Percentiles rank a stretch among this genome's conserved stretches.
These are phyloP conservation scores for Tuta absoluta DNA, from an alignment of 2,888 invertebrate genomes.

Conservation along the genomic window DNA sequence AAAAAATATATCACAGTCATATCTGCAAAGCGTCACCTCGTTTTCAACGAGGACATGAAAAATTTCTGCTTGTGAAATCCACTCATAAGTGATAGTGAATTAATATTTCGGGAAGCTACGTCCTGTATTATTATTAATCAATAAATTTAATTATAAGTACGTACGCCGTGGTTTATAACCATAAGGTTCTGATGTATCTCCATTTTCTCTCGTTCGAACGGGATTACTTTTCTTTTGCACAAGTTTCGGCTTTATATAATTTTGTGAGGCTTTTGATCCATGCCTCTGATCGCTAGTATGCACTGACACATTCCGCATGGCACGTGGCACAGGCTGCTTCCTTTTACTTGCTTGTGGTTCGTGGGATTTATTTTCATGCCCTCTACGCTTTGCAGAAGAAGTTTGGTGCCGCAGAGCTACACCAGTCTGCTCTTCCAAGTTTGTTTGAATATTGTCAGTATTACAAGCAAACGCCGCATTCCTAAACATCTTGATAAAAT, in stretches of 20 bases:
- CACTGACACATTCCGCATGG: neutral
- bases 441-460: conserved; percentile 88
- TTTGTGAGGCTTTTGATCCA: neutral
- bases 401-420: conserved; percentile 78
- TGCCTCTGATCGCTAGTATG: too few relatives aligned
- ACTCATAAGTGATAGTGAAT: too few relatives aligned
- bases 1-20: too few relatives aligned
- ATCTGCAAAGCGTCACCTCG: too few relatives aligned
- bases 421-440: conserved; percentile 88
- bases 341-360: conserved; percentile 40
- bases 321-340: conserved; percentile 44
- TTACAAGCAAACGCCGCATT: conserved; percentile 86
- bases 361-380: conserved; percentile 39
- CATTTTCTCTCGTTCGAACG: conserved; percentile 47
- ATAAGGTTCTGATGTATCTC: conserved; percentile 40
- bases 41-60: too few relatives aligned
- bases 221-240: conserved; percentile 32
- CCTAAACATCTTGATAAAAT: conserved; percentile 83
- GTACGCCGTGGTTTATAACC: conserved; percentile 59
- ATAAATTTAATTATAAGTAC: conserved; percentile 41
- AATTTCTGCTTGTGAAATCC: too few relatives aligned
- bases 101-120: neutral
- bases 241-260: neutral
- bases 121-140: neutral
- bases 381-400: conserved; percentile 52